A percentile compares a stretch with the other conserved stretches of the same genome.
phyloP scores from a whole-genome alignment of 2,113 vertebrate genomes.

The Syrrhaptes paradoxus region DNA sequence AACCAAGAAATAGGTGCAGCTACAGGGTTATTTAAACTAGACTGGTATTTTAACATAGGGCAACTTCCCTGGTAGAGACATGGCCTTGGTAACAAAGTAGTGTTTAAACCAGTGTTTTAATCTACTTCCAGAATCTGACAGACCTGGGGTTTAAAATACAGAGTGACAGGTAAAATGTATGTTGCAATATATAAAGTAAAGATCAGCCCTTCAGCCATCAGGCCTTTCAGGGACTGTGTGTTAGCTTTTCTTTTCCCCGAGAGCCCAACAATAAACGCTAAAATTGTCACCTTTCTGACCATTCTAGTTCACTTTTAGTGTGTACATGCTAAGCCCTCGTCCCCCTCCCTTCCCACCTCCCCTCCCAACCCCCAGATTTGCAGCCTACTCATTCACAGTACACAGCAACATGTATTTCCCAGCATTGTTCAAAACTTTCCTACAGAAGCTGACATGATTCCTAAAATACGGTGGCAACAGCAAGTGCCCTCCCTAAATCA shows the following conservation, averaged over 20 bases:
- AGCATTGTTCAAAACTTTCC: conserved; percentile 20
- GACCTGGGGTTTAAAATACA: conserved; percentile 16
- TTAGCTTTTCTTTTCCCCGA: conserved; percentile 53
- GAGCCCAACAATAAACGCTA: conserved; percentile 60
- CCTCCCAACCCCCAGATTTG: neutral
- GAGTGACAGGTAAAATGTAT: conserved; percentile 10
- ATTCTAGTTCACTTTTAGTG: conserved; percentile 24
- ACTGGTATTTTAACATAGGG: neutral
- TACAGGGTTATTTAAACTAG: neutral
- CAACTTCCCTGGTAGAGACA: conserved; percentile 53
- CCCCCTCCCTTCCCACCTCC: conserved; percentile 3
- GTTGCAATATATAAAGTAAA: conserved; percentile 45
- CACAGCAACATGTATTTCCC: conserved; percentile 43
- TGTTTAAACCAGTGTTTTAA: conserved; percentile 55
- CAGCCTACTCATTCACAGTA: conserved; percentile 44
- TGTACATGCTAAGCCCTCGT: conserved; percentile 25
- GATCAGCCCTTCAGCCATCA: conserved; percentile 64
- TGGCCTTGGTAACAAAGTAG: conserved; percentile 47
- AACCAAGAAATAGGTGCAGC: neutral
- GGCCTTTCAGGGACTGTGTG: conserved; percentile 56
- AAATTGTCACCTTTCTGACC: conserved; percentile 56
- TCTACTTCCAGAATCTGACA: conserved; percentile 35
- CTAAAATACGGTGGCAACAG: conserved; percentile 67
- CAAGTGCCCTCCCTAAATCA: conserved; percentile 69
- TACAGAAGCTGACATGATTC: conserved; percentile 61